Conservation (phyloP, 92 coral and sea anemone genomes). For the Porites rus region DNA sequence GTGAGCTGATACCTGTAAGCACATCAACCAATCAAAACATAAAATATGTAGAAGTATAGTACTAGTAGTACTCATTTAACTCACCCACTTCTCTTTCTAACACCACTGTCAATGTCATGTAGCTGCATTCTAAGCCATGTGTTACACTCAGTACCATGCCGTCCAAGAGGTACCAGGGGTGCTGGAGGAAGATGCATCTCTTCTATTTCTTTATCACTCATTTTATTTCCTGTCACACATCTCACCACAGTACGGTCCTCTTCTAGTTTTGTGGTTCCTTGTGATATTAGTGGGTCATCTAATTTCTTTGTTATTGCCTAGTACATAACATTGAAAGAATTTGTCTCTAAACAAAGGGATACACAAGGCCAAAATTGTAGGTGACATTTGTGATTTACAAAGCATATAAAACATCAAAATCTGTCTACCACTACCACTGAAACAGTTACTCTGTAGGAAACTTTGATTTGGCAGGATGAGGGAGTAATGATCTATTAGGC, state of each 20-base stretch:
- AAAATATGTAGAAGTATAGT: no score
- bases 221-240: slow-evolving; percentile 82
- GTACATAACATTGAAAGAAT: no score
- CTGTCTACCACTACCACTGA: no score
- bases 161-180: slow-evolving; percentile 96
- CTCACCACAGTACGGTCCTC: slow-evolving; percentile 88
- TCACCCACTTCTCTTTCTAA: slow-evolving; percentile 91
- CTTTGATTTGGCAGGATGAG: no score
- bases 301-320: slow-evolving; percentile 81
- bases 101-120: slow-evolving; percentile 91
- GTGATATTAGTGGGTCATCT: slow-evolving; percentile 87
- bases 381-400: no score
- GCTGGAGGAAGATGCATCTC: slow-evolving; percentile 79
- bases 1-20: no score
- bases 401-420: no score
- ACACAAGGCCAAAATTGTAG: no score
- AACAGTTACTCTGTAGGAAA: no score
- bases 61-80: slow-evolving; percentile 4
- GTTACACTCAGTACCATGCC: slow-evolving; percentile 86
- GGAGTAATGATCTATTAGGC: no score
- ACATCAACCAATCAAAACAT: no score
- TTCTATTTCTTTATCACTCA: slow-evolving; percentile 74
- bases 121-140: slow-evolving; percentile 98
- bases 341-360: no score
- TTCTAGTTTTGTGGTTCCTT: slow-evolving; percentile 74